Base-by-base conservation (phyloP, 1,140 invertebrate species). In the Agraylea sexmaculata region DNA sequence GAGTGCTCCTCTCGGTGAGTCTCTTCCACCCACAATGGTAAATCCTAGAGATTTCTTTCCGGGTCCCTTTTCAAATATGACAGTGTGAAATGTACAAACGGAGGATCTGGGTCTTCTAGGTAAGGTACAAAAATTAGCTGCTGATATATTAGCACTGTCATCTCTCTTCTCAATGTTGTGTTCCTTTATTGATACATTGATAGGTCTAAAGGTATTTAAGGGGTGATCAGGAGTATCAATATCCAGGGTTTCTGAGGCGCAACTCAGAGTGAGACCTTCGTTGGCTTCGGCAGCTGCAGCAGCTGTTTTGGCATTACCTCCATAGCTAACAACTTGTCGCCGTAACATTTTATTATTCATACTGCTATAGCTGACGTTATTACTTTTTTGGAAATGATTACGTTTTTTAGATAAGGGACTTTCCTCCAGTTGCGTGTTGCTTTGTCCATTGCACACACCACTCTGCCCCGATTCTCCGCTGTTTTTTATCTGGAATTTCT, bases 1-100 rank as follows among this genome's bases (percentile, higher is more conserved):
- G 57, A 92, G 79, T 47, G 77, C 80, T 42, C 88, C 88, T 63
- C 83, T 79, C 1, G 88, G 83, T 15, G 87, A 89, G 58, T 94
- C 88, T 37, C 74, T 71, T 21, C 89, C 89, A 6, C 89, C 90
- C 1, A 93, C 89, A 47, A 94, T 89, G 32, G 84, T 90, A 54
- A 93, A 93, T 5, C 89, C 87, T 2, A 91, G 65, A 0, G 83
- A 85, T 57, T 88, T 89, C 51, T 83, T 82, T 3, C 82, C 82
- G 2, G 75, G 72, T 3, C 87, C 87, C 57, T 91, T 91, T 51
- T 85, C 74, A 50, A 89, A 83, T 0, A 81, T 75, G 1, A 87
- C 78, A 0, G 78, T 83, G 49, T 80, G 70, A 45, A 83, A 81
- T 0, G 76, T 75, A 15, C 77, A 74, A 4, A 77, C 65, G 0